Conservation (phyloP, 2,797 vertebrate genomes). For the Melanotaenia trifasciata region DNA sequence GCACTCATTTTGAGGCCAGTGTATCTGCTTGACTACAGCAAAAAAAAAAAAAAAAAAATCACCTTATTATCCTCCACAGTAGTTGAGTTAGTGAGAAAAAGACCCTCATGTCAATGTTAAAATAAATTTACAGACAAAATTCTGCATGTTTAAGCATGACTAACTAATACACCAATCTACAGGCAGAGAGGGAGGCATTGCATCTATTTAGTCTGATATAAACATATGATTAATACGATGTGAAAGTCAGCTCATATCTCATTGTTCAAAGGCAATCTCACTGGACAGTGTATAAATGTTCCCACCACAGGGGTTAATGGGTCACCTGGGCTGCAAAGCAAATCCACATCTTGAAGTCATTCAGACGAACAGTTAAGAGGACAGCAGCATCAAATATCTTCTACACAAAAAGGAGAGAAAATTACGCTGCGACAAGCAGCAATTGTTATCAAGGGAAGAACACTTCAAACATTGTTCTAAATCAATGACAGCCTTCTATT, state of each 20-base stretch:
- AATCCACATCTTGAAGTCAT: constrained; percentile 68
- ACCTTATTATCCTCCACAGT: neutral
- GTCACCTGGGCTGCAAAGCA: constrained; percentile 44
- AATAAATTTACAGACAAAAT: neutral
- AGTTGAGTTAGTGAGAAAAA: neutral
- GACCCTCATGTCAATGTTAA: neutral
- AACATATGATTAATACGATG: neutral
- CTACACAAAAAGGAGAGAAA: constrained; percentile 14
- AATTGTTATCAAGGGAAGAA: constrained; percentile 21
- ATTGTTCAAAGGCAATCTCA: constrained; percentile 17
- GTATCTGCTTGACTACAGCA: neutral
- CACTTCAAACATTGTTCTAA: constrained; percentile 39
- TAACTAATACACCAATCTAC: neutral
- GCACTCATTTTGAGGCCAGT: neutral
- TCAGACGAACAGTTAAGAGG: constrained; percentile 36
- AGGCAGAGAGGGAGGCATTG: constrained; percentile 72
- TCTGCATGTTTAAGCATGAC: neutral
- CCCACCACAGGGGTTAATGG: constrained; percentile 49
- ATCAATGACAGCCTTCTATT: constrained; percentile 50
- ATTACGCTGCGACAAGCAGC: constrained; percentile 10
- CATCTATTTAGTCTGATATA: constrained; percentile 10
- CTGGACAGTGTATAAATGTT: constrained; percentile 4
- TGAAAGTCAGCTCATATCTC: neutral
- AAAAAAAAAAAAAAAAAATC: neutral
- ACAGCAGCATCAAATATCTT: constrained; percentile 24